A percentile compares a stretch with the other conserved stretches of the same genome.
Evolutionary conservation across 1,140 invertebrate species (phyloP).

Genomic region (Scaptodrosophila lebanonensis): DNA sequence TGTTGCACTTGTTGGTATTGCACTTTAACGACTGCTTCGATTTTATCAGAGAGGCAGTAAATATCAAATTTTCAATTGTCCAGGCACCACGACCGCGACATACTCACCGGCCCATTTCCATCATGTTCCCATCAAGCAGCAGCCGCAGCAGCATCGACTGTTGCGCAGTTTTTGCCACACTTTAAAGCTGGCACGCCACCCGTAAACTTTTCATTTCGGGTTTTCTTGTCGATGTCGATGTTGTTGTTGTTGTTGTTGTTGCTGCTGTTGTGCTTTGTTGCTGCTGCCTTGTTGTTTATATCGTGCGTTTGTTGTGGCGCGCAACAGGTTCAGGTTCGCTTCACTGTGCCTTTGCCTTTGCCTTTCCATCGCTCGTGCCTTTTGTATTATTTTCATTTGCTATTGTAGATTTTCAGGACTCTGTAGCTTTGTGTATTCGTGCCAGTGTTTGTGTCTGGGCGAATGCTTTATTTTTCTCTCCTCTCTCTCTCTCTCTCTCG

Average conservation of each 20-base stretch:
- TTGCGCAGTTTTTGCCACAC: background rate
- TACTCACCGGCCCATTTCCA: background rate
- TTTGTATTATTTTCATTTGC: conserved; percentile 39
- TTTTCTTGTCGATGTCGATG: conserved; percentile 17
- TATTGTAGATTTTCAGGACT: conserved; percentile 26
- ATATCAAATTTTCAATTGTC: too few species aligned
- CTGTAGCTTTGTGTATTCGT: conserved; percentile 33
- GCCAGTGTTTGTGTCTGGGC: conserved; percentile 15
- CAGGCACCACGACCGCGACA: too few species aligned
- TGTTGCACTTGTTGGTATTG: conserved; percentile 8
- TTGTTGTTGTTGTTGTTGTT: conserved; percentile 22
- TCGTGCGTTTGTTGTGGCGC: conserved; percentile 34
- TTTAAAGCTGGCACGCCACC: conserved; percentile 42
- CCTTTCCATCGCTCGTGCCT: conserved; percentile 28
- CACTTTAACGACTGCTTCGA: background rate
- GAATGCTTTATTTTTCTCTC: conserved; percentile 36
- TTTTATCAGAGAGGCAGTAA: background rate
- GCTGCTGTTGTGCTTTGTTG: conserved; percentile 43
- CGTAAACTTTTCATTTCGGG: conserved; percentile 28
- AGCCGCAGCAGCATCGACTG: too few species aligned
- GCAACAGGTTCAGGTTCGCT: conserved; percentile 58
- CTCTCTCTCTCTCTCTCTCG: conserved; percentile 1
- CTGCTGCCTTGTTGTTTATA: too few species aligned
- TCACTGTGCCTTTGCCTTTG: conserved; percentile 20
- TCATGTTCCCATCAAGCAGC: background rate